phyloP scores from a whole-genome alignment of 1,140 invertebrate genomes.

The Tetragonula clypearis region DNA sequence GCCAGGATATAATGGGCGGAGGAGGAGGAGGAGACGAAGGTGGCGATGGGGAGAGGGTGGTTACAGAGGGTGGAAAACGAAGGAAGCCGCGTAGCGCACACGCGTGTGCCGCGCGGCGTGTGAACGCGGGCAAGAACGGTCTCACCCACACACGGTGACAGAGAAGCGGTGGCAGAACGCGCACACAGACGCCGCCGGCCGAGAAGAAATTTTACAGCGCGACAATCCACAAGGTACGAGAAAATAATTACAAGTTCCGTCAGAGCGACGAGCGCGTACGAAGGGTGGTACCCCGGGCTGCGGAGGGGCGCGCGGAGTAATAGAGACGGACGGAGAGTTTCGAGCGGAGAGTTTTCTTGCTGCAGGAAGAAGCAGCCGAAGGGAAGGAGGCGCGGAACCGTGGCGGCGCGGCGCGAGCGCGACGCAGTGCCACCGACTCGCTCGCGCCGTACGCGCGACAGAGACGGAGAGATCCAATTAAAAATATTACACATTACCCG shows the following conservation, averaged over 20 bases:
- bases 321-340: slow-evolving; percentile 27
- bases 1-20: slow-evolving; percentile 58
- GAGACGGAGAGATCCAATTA: slow-evolving; percentile 79
- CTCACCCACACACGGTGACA: background rate
- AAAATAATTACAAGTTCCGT: slow-evolving; percentile 74
- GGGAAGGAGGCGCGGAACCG: slow-evolving; percentile 25
- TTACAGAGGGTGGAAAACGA: slow-evolving; percentile 24
- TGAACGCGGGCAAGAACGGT: background rate
- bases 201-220: slow-evolving; percentile 73
- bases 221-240: slow-evolving; percentile 75
- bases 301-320: slow-evolving; percentile 10
- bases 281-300: background rate
- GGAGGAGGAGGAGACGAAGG: slow-evolving; percentile 28
- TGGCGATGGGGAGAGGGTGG: slow-evolving; percentile 17
- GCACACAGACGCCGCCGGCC: background rate
- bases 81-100: slow-evolving; percentile 3
- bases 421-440: slow-evolving; percentile 1
- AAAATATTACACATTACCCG: slow-evolving; percentile 81
- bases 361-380: slow-evolving; percentile 38
- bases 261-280: slow-evolving; percentile 28
- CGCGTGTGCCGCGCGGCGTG: background rate
- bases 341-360: slow-evolving; percentile 53
- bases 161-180: background rate
- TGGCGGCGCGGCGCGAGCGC: background rate
- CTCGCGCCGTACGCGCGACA: slow-evolving; percentile 11